Evolutionary conservation across 2,888 invertebrate genomes (phyloP), one percentile per base, ranked within the genome.

Genomic region (Melipona beecheii): DNA sequence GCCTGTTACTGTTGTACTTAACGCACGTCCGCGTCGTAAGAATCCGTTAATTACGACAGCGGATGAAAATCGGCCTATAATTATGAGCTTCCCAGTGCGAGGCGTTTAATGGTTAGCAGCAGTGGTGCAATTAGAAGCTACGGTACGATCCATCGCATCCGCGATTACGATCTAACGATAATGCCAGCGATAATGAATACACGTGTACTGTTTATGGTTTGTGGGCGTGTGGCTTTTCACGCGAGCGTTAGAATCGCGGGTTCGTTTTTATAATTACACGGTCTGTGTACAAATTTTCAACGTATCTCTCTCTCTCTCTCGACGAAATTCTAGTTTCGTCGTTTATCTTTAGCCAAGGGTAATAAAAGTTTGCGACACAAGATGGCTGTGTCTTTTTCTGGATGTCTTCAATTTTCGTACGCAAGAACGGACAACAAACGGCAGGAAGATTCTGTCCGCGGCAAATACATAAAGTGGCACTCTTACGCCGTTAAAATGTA

Each of bases 41-140:
- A 78, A 75, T 81, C 43, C 70, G 75, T 78, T 86, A 69, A 86
- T 86, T 82, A 82, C 78, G 72, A 60, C 56, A 54, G 21, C 62
- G 50, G 74, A 78, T 78, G 64, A 66, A 70, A 66, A 65, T 79
- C 62, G 43, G 49, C 43, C 43, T 62, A 56, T 71, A 85, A 85
- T 85, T 79, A 84, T 79, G 75, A 84, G 71, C 75, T 78, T 58
- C 75, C 43, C 54, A 24, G 68, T 52, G 54, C 58, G 64, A 60
- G 54, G 52, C 68, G 75, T 68, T 84, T 84, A 62, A 84, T 70
- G 56, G 68, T 60, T 78, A 27, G 24, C 75, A 50, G 49, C 4
- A 43, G 17, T 19, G 78, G 71, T 56, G 49, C 74, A 72, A 84
- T 83, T 84, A 75, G 49, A 60, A 43, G 69, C 36, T 71, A 31